Base-by-base conservation (phyloP, 2,797 vertebrate genomes). In the Malacoraja senta region DNA sequence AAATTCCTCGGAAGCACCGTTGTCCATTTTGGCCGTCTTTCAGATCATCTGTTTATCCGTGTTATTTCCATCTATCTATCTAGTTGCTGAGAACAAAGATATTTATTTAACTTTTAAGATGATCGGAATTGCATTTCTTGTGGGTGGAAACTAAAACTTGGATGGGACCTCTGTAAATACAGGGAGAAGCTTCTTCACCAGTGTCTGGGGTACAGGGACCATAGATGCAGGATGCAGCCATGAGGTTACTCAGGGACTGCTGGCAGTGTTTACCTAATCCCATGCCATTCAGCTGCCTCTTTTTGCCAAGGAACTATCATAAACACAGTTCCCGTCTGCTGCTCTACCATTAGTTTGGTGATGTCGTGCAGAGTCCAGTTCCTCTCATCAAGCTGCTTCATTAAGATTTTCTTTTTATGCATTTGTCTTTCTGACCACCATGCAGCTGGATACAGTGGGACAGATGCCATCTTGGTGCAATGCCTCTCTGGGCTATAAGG, bases 341-440 rank as follows among this genome's bases (percentile, higher is more conserved):
- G n/a, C n/a, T 26, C 63, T 35, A 88, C 84, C 63, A 88, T 88
- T 88, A 65, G 84, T 32, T 68, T 88, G 63, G 84, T 65, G 84
- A 88, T 68, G 9, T 88, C 63, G 17, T 88, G 84, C 63, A 88
- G 84, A 68, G 63, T 35, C n/a, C 84, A 68, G 84, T 88, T 68
- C 84, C 63, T 88, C n/a, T 88, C 63, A n/a, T 35, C 84, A 88
- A 88, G 84, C 63, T 88, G 84, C n/a, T 88, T 68, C 84, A 88
- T 88, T 88, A 88, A 68, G n/a, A 88, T 68, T 88, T 88, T 68
- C 32, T 88, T 35, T 68, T 78, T 88, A 88, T 88, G 61, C 84
- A 88, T 68, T 35, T 68, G 61, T 88, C 61, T 88, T 88, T 68
- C 63, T 32, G 65, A 88, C 68, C 84, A 88, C n/a, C 63, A 35